phyloP scores from a whole-genome alignment of 2,888 invertebrate genomes.

The Anagyrus pseudococci region DNA sequence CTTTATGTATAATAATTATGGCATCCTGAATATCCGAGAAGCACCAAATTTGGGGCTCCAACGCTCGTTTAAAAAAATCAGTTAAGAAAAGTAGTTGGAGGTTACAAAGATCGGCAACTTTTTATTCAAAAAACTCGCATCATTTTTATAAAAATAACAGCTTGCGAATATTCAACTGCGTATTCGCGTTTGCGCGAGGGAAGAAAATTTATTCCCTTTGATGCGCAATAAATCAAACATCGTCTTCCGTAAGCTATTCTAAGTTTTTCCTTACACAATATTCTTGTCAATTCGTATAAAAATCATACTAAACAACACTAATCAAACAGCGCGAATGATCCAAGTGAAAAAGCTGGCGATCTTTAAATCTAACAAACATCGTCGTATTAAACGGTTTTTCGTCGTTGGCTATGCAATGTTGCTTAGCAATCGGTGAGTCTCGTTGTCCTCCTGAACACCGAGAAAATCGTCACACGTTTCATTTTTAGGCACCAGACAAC shows the following conservation, averaged over 20 bases:
- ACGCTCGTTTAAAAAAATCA: slow-evolving; percentile 17
- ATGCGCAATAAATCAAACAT: background rate
- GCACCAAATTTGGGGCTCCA: slow-evolving; percentile 28
- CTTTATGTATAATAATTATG: slow-evolving; percentile 36
- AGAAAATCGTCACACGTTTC: background rate
- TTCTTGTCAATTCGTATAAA: slow-evolving; percentile 7
- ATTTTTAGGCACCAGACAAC: slow-evolving; percentile 36
- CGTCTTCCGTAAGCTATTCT: background rate
- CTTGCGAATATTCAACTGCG: slow-evolving; percentile 3
- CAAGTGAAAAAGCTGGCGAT: slow-evolving; percentile 32
- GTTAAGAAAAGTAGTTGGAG: background rate
- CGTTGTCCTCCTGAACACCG: background rate
- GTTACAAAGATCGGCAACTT: slow-evolving; percentile 30
- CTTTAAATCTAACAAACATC: slow-evolving; percentile 11
- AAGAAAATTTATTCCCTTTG: background rate
- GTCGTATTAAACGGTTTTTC: no score
- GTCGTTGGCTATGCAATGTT: background rate
- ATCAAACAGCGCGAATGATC: slow-evolving; percentile 10
- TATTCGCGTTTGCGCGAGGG: background rate
- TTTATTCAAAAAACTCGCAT: slow-evolving; percentile 5
- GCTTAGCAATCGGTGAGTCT: slow-evolving; percentile 11
- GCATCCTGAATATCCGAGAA: slow-evolving; percentile 36
- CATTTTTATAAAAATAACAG: slow-evolving; percentile 6
- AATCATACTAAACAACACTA: slow-evolving; percentile 16
- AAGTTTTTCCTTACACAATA: background rate